Evolutionary conservation across 2,797 vertebrate genomes (phyloP).

Genomic region (Dicrostonyx torquatus): DNA sequence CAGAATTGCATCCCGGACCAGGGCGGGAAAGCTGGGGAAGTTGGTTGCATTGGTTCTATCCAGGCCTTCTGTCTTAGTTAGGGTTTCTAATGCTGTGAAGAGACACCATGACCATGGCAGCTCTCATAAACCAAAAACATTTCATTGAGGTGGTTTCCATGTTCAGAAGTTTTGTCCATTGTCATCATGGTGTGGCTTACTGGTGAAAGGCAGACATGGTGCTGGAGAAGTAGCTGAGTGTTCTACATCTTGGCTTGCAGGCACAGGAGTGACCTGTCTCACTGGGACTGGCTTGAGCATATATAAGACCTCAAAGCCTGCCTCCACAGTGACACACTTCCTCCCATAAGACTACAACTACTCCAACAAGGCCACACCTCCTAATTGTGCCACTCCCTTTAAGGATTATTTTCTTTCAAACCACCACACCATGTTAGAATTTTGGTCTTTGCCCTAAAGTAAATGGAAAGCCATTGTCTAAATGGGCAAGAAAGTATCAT

Average conservation of each 20-base stretch:
- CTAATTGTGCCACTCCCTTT: not conserved
- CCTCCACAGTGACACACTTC: not conserved
- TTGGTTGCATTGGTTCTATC: not conserved
- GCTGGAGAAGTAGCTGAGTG: not conserved
- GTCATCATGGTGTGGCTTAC: not conserved
- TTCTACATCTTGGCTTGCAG: not conserved
- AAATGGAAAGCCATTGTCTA: not conserved
- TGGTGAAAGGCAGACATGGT: not conserved
- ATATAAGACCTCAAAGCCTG: not conserved
- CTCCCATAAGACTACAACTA: not conserved
- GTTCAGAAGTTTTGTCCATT: not conserved
- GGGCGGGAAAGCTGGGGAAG: not conserved
- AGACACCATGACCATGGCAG: not conserved
- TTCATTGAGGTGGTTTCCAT: not conserved
- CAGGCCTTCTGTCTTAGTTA: not conserved
- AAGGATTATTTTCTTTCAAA: not conserved
- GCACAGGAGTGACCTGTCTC: not conserved
- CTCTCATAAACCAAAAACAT: not conserved
- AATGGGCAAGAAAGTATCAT: not conserved
- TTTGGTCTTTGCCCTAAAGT: constrained; percentile 14
- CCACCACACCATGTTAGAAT: not conserved
- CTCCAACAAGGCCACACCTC: not conserved
- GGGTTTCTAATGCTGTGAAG: not conserved
- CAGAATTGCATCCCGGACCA: not conserved
- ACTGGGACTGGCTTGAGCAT: not conserved